These are phyloP conservation scores for Natrix natrix DNA, from an alignment of 2,797 vertebrate genomes.

Conservation along the genomic window DNA sequence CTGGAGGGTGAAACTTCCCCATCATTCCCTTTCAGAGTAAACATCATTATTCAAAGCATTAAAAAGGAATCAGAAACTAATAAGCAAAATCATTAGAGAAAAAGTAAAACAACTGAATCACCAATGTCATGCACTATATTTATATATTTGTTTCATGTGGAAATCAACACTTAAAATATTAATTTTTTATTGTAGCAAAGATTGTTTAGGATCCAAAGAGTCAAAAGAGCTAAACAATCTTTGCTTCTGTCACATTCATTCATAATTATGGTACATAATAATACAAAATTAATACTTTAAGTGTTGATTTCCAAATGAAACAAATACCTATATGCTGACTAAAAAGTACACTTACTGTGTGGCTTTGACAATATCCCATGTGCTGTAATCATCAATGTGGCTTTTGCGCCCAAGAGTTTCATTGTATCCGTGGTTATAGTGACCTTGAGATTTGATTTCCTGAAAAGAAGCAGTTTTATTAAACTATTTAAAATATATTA, in stretches of 20 bases:
- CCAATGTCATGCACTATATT: not conserved
- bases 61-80: not conserved
- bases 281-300: not conserved
- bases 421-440: constrained; percentile 94
- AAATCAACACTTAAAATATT: not conserved
- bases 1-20: not conserved
- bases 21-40: not conserved
- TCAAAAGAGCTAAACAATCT: not conserved
- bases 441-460: constrained; percentile 96
- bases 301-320: constrained; percentile 3
- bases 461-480: constrained; percentile 62
- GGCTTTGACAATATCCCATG: constrained; percentile 99
- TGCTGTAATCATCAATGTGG: constrained; percentile 97
- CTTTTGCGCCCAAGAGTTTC: constrained; percentile 90
- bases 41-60: not conserved
- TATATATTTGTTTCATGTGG: not conserved
- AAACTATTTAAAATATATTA: constrained; percentile 18
- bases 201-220: not conserved
- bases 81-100: not conserved
- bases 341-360: constrained; percentile 87
- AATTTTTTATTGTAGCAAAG: not conserved
- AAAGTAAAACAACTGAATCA: not conserved
- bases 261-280: not conserved
- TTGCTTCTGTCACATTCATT: not conserved
- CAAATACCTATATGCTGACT: not conserved